Evolutionary conservation across 1,140 invertebrate species (phyloP).

Genomic region (Drosophila rhopaloa): DNA sequence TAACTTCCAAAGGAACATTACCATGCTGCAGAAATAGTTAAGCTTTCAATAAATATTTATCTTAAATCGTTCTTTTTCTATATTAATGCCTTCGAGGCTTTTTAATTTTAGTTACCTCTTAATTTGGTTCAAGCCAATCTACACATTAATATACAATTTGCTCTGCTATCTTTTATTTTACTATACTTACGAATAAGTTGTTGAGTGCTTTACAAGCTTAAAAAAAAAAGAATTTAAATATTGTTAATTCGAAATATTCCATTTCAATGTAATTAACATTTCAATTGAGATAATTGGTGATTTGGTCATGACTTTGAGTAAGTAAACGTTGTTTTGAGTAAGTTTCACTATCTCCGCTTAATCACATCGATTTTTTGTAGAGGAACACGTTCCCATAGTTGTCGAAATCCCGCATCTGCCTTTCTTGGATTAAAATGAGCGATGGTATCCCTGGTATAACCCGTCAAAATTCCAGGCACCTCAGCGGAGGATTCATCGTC

Average conservation of each 20-base stretch:
- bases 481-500: conserved; percentile 46
- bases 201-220: too few species aligned
- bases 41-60: background rate
- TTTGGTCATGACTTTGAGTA: background rate
- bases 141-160: too few species aligned
- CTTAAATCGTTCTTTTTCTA: too few species aligned
- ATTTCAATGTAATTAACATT: background rate
- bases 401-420: conserved; percentile 51
- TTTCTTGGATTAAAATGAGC: conserved; percentile 65
- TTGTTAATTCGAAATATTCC: too few species aligned
- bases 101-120: too few species aligned
- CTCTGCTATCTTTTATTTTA: background rate
- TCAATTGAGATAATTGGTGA: background rate
- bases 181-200: too few species aligned
- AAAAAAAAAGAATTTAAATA: too few species aligned
- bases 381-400: conserved; percentile 60
- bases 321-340: background rate
- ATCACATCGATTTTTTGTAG: conserved; percentile 63
- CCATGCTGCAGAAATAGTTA: background rate
- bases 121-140: too few species aligned
- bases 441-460: conserved; percentile 63
- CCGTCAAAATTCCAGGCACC: conserved; percentile 39
- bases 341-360: conserved; percentile 32
- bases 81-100: too few species aligned
- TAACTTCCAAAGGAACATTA: background rate